phyloP scores from a whole-genome alignment of 2,888 invertebrate species.

The Lycocerus yunnanus region DNA sequence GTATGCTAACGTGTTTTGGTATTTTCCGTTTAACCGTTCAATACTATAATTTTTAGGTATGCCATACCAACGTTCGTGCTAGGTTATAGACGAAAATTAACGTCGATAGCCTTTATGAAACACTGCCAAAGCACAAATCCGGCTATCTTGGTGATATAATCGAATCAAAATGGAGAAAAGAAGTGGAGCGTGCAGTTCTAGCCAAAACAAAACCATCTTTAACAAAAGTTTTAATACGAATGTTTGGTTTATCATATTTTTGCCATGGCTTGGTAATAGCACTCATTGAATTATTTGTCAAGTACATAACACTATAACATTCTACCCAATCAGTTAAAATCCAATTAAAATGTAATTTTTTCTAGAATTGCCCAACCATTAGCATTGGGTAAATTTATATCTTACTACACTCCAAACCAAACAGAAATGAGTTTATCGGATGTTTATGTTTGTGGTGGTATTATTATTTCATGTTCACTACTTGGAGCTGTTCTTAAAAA shows the following conservation, averaged over 20 bases:
- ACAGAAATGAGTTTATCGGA: constrained; percentile 49
- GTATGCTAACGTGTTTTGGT: neutral
- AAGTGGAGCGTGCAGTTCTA: constrained; percentile 25
- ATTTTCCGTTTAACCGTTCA: neutral
- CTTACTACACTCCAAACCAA: neutral
- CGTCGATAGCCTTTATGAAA: constrained; percentile 55
- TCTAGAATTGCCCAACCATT: neutral
- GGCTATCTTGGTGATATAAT: constrained; percentile 53
- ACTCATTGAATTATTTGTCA: neutral
- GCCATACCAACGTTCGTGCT: constrained; percentile 54
- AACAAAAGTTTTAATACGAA: constrained; percentile 39
- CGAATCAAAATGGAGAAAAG: constrained; percentile 46
- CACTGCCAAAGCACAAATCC: constrained; percentile 55
- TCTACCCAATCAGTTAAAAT: neutral
- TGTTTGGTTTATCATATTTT: constrained; percentile 35
- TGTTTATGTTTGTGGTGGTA: constrained; percentile 77
- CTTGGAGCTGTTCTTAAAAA: constrained; percentile 68
- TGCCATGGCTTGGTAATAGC: neutral
- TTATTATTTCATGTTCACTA: constrained; percentile 73
- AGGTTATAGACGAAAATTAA: constrained; percentile 54
- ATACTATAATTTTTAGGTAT: constrained; percentile 54
- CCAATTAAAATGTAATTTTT: too few species aligned
- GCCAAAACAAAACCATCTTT: constrained; percentile 38
- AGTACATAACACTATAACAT: neutral
- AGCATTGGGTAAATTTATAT: neutral